Conservation (phyloP, 2,113 vertebrate species). For the Tyto alba region DNA sequence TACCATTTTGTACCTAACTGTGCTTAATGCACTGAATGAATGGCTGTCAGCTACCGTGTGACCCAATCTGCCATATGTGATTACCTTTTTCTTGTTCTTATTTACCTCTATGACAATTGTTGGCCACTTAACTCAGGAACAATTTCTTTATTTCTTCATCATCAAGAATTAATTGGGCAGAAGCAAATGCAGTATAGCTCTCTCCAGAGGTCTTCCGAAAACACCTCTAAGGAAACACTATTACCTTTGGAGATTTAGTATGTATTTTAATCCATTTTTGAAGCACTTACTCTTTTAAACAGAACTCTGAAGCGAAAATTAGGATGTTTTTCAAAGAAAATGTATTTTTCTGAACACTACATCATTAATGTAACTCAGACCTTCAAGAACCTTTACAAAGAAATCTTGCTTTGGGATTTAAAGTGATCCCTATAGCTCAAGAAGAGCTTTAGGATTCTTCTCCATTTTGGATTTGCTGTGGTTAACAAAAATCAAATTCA, state of each 20-base stretch:
- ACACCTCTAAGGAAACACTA: background rate
- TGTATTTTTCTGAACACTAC: background rate
- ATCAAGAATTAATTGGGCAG: background rate
- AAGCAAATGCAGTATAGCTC: background rate
- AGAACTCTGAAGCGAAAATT: background rate
- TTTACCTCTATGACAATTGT: background rate
- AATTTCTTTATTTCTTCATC: background rate
- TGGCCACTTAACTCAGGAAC: background rate
- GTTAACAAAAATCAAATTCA: background rate
- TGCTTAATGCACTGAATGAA: background rate
- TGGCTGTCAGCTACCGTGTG: rapidly evolving
- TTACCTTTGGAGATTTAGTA: background rate
- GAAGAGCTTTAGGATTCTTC: background rate
- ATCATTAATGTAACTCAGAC: background rate
- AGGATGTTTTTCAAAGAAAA: background rate
- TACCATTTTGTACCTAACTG: background rate
- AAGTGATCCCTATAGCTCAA: background rate
- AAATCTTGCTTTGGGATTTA: background rate
- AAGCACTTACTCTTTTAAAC: background rate
- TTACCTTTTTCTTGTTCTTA: background rate
- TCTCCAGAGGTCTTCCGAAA: background rate
- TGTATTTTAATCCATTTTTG: background rate
- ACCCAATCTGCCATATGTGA: background rate
- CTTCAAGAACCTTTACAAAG: background rate
- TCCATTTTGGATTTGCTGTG: background rate